Percentiles rank a stretch among this genome's conserved stretches.
Evolutionary conservation across 2,113 vertebrate genomes (phyloP).

Genomic region (Nibea coibor): DNA sequence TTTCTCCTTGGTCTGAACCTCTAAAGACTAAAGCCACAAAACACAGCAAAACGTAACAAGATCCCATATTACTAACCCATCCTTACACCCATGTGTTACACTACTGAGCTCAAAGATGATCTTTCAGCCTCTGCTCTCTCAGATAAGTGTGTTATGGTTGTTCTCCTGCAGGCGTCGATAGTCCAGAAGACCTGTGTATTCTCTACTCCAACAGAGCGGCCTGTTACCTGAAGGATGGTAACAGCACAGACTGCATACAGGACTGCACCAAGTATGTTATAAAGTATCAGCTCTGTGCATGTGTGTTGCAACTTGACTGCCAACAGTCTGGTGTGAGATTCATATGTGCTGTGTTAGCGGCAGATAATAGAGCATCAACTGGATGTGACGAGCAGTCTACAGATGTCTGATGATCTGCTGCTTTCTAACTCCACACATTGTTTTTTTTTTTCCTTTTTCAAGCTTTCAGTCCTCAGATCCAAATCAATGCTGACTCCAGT

Average conservation of each 20-base stretch:
- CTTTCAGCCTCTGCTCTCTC: slow-evolving; percentile 7
- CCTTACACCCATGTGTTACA: not conserved
- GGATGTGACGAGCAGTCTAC: no score
- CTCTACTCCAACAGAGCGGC: slow-evolving; percentile 97
- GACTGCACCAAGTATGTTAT: slow-evolving; percentile 92
- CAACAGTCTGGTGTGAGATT: not conserved
- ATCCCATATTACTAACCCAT: not conserved
- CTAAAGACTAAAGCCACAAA: not conserved
- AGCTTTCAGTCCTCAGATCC: not conserved
- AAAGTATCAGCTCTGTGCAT: not conserved
- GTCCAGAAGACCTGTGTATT: slow-evolving; percentile 89
- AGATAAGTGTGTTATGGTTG: slow-evolving; percentile 54
- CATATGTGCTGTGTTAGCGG: not conserved
- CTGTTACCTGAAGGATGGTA: slow-evolving; percentile 94
- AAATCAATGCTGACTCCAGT: not conserved
- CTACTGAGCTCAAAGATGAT: slow-evolving; percentile 24
- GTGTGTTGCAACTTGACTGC: not conserved
- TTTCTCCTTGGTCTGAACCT: not conserved
- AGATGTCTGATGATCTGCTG: not conserved
- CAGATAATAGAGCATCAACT: not conserved
- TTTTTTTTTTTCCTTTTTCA: no score
- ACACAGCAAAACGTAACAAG: not conserved
- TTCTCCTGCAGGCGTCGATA: slow-evolving; percentile 85
- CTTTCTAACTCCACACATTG: not conserved
- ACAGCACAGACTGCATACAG: slow-evolving; percentile 91